Percentiles rank a stretch among this genome's conserved stretches.
These are phyloP conservation scores for Thinocorus orbignyianus DNA, from an alignment of 2,113 vertebrate species.

Conservation along the genomic window DNA sequence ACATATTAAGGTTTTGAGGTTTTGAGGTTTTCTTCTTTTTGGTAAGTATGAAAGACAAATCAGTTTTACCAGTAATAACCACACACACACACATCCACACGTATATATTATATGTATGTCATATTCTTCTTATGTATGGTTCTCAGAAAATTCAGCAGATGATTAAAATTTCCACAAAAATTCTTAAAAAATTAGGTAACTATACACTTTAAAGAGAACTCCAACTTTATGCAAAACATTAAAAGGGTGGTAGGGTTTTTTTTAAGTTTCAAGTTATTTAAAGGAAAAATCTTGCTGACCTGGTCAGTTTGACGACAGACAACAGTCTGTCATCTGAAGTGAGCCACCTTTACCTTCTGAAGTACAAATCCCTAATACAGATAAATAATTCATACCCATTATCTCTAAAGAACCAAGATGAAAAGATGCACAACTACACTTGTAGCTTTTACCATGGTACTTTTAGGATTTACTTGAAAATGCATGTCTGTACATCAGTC, in stretches of 20 bases:
- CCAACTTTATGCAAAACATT: not conserved
- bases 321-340: not conserved
- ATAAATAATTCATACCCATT: not conserved
- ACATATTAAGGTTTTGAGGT: not conserved
- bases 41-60: not conserved
- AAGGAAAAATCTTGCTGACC: slow-evolving; percentile 1
- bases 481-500: slow-evolving; percentile 21
- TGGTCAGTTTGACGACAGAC: not conserved
- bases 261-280: not conserved
- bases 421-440: slow-evolving; percentile 34
- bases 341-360: not conserved
- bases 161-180: slow-evolving; percentile 12
- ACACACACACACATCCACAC: accelerated
- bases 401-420: not conserved
- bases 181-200: not conserved
- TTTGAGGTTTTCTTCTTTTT: not conserved
- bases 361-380: not conserved
- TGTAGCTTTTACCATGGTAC: slow-evolving; percentile 26
- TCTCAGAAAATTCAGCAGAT: slow-evolving; percentile 19
- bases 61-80: not conserved
- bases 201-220: not conserved
- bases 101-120: not conserved
- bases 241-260: not conserved
- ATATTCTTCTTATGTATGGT: not conserved
- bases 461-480: slow-evolving; percentile 58